A percentile compares a stretch with the other conserved stretches of the same genome.
Conservation (phyloP, 2,888 invertebrate species). For the Lysandra coridon region DNA sequence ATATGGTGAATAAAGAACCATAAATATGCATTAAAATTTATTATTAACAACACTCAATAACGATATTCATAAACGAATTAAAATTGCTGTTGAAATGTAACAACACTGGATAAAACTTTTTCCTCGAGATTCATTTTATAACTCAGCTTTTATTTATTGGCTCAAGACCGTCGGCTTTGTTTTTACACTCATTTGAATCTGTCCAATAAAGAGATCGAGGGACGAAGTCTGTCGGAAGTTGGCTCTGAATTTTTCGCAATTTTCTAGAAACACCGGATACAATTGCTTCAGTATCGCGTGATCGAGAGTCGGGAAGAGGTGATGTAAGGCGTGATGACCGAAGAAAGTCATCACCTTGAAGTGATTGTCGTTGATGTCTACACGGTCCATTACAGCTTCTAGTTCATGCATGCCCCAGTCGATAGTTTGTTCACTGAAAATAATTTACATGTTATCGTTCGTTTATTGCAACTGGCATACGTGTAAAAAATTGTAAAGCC, state of each 20-base stretch:
- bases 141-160: conserved; percentile 34
- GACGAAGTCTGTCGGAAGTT: conserved; percentile 64
- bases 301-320: conserved; percentile 89
- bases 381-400: conserved; percentile 87
- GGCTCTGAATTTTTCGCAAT: conserved; percentile 82
- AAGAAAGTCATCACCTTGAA: conserved; percentile 86
- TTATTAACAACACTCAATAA: neutral
- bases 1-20: neutral
- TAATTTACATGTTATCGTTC: neutral
- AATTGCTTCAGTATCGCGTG: conserved; percentile 84
- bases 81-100: neutral
- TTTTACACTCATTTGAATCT: conserved; percentile 57
- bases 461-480: neutral
- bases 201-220: conserved; percentile 61
- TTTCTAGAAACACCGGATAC: conserved; percentile 81
- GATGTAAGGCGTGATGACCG: conserved; percentile 89
- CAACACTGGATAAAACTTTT: conserved; percentile 12
- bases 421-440: conserved; percentile 63
- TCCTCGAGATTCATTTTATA: conserved; percentile 27
- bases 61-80: neutral
- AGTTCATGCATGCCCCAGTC: conserved; percentile 91
- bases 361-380: conserved; percentile 82
- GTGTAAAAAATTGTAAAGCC: neutral
- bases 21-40: neutral
- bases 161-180: conserved; percentile 53